These are phyloP conservation scores for Aphaenogaster rudis DNA, from an alignment of 1,140 invertebrate genomes.

Conservation along the genomic window DNA sequence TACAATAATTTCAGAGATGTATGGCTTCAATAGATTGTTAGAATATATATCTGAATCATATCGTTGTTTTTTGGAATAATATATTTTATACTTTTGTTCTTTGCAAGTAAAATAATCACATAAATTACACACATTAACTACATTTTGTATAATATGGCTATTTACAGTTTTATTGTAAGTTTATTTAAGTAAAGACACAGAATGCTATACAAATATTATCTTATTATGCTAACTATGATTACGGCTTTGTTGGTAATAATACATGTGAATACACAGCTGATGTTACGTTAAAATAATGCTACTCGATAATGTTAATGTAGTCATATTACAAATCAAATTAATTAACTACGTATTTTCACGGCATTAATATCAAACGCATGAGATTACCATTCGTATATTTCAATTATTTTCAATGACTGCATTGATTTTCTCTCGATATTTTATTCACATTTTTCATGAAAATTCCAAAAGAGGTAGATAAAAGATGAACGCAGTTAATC, in stretches of 20 bases:
- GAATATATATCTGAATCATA: not conserved
- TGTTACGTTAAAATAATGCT: conserved; percentile 10
- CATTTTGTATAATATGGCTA: not conserved
- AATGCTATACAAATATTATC: not conserved
- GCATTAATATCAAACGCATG: not conserved
- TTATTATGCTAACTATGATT: not conserved
- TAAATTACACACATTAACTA: not conserved
- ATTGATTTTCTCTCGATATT: conserved; percentile 2
- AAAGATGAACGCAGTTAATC: not conserved
- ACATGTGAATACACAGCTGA: not conserved
- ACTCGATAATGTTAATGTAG: not conserved
- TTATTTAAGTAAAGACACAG: not conserved
- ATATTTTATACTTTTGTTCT: not conserved
- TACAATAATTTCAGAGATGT: not conserved
- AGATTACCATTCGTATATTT: conserved; percentile 26
- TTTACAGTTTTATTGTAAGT: not conserved
- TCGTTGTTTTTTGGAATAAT: not conserved
- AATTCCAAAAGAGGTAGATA: not conserved
- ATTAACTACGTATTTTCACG: conserved; percentile 1
- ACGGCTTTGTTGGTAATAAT: not conserved
- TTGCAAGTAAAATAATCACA: not conserved
- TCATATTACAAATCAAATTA: conserved; percentile 39
- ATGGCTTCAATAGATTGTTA: no score
- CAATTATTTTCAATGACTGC: not conserved
- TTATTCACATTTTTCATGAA: not conserved